These are phyloP conservation scores for Tapirus terrestris DNA, from an alignment of 2,113 vertebrate genomes.

Conservation along the genomic window DNA sequence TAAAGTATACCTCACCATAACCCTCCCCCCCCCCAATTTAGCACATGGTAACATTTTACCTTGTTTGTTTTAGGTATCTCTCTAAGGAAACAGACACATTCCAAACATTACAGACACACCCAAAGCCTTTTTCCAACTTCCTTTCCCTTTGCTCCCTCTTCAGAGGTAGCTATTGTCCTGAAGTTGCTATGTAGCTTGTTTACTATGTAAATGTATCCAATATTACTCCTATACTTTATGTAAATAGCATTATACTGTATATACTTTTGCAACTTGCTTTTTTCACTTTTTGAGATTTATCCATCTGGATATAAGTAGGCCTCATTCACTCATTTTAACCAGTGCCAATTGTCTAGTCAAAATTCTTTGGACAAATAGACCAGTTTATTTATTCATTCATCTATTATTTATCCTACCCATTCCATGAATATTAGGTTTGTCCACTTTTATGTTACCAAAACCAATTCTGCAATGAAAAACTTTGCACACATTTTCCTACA, in stretches of 20 bases:
- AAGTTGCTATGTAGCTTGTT: background rate
- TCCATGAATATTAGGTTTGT: background rate
- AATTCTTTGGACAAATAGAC: background rate
- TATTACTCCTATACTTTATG: background rate
- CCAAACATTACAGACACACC: background rate
- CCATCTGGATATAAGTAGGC: background rate
- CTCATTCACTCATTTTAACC: conserved; percentile 6
- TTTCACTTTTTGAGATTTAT: background rate
- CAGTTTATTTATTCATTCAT: background rate
- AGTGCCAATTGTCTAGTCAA: background rate
- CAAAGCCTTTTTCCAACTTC: background rate
- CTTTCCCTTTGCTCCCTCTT: background rate
- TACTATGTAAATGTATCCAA: background rate
- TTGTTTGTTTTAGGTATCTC: background rate
- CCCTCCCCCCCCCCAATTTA: background rate
- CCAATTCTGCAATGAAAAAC: background rate
- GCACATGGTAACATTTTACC: background rate
- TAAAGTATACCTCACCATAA: background rate
- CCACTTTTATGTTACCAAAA: background rate
- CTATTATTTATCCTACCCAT: background rate
- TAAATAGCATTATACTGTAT: background rate
- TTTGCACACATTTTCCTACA: background rate
- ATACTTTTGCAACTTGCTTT: background rate
- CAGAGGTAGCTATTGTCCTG: background rate
- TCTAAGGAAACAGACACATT: background rate